Base-by-base conservation (phyloP, 2,113 vertebrate genomes). In the Centrocercus urophasianus region DNA sequence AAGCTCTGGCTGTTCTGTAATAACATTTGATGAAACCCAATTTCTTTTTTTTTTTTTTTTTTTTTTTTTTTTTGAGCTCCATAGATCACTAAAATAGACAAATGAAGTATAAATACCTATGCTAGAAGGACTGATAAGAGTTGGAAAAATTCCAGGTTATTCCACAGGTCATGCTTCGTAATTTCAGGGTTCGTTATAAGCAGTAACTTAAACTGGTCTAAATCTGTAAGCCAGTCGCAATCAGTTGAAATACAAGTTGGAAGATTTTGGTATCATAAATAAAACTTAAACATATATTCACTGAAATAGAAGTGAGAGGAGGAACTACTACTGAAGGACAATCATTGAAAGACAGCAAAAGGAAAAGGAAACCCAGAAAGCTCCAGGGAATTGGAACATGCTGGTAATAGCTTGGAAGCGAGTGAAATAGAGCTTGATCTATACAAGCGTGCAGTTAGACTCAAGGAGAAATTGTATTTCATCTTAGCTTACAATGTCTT, bases 81-180 rank as follows among this genome's bases (percentile, higher is more conserved):
- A 2, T 69, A 43, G 24, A 42, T 92, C 63, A 34, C 61, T 81
- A 70, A 42, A 16, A 47, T 30, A 64, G 42, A 27, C 27, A 75
- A 91, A 75, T 60, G 20, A 59, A 61, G 60, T 91, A 63, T 59
- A 67, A 89, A 56, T 85, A 67, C 10, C 63, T 71, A 16, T 13
- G 15, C 27, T 63, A 10, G 48, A 38, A 89, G 66, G 34, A 56
- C 47, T 63, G 36, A 75, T 27, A 54, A 15, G 11, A 66, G 11
- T 48, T 86, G 70, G 84, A 38, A 42, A 67, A 67, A 54, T 78
- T 78, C 13, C 32, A 56, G 36, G 24, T 64, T 87, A 13, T 60
- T 90, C 32, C 20, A 14, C 36, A 56, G 30, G 14, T 83, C 11
- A 20, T 4, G 2, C 19, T 74, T 81, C 36, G 8, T 71, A 54